A percentile compares a stretch with the other conserved stretches of the same genome.
These are phyloP conservation scores for Meliscaeva auricollis DNA, from an alignment of 2,888 invertebrate species.

Conservation along the genomic window DNA sequence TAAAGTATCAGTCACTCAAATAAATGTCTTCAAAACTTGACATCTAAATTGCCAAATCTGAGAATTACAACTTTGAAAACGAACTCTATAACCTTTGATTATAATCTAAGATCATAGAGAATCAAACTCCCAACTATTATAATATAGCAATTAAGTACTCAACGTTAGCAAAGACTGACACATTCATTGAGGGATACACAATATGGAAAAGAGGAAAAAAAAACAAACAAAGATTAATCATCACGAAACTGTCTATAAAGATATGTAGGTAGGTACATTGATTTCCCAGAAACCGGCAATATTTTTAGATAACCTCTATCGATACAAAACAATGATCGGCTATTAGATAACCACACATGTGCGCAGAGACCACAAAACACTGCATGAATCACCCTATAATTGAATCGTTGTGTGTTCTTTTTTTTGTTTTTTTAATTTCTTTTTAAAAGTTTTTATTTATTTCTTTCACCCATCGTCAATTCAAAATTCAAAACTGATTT, in stretches of 20 bases:
- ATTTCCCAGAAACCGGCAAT: slow-evolving; percentile 15
- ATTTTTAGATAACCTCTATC: slow-evolving; percentile 49
- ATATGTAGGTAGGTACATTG: neutral
- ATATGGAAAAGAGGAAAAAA: neutral
- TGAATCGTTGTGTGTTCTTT: slow-evolving; percentile 31
- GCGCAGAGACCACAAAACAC: slow-evolving; percentile 19
- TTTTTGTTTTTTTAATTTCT: neutral
- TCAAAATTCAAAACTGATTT: slow-evolving; percentile 35
- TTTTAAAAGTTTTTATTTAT: slow-evolving; percentile 30
- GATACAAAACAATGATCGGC: slow-evolving; percentile 42
- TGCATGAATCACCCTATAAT: slow-evolving; percentile 68
- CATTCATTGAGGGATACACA: slow-evolving; percentile 25
- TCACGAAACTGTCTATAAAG: slow-evolving; percentile 29
- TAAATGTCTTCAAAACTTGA: neutral
- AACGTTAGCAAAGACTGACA: slow-evolving; percentile 25
- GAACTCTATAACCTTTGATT: neutral
- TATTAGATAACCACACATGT: slow-evolving; percentile 72
- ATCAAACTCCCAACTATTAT: neutral
- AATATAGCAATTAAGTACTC: slow-evolving; percentile 51
- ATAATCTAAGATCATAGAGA: neutral
- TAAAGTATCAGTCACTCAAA: neutral
- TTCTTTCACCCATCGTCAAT: slow-evolving; percentile 30
- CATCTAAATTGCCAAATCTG: neutral
- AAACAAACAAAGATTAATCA: slow-evolving; percentile 39
- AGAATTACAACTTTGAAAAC: neutral